Evolutionary conservation across 2,113 vertebrate genomes (phyloP).

Genomic region (Oreochromis spilurus): DNA sequence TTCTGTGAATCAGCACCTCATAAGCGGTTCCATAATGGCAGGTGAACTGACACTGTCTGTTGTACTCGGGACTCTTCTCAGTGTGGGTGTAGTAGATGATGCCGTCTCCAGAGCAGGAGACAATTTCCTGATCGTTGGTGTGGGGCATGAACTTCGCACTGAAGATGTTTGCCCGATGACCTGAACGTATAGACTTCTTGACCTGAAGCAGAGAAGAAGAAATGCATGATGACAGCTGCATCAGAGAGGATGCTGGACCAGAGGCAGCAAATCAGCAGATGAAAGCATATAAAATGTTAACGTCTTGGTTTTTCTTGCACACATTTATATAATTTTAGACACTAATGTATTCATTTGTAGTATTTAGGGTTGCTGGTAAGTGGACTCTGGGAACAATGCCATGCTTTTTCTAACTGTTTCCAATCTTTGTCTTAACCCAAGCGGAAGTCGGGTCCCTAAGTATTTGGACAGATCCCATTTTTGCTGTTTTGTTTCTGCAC

Average conservation of each 20-base stretch:
- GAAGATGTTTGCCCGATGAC: slow-evolving; percentile 97
- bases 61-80: slow-evolving; percentile 90
- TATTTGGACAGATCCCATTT: neutral
- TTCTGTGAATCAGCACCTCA: slow-evolving; percentile 75
- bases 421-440: neutral
- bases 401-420: neutral
- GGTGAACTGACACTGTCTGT: slow-evolving; percentile 94
- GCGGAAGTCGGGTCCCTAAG: neutral
- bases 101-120: slow-evolving; percentile 97
- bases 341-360: neutral
- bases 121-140: slow-evolving; percentile 93
- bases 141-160: slow-evolving; percentile 97
- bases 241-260: neutral
- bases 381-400: neutral
- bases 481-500: neutral
- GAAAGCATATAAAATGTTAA: neutral
- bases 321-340: neutral
- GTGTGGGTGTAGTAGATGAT: slow-evolving; percentile 96
- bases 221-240: neutral
- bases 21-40: slow-evolving; percentile 98
- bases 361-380: neutral
- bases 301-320: neutral
- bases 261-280: neutral
- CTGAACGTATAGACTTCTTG: slow-evolving; percentile 93
- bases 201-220: slow-evolving; percentile 70